Evolutionary conservation across 2,113 vertebrate species (phyloP), one percentile per base, ranked within the genome.

Genomic region (Ailuropoda melanoleuca): DNA sequence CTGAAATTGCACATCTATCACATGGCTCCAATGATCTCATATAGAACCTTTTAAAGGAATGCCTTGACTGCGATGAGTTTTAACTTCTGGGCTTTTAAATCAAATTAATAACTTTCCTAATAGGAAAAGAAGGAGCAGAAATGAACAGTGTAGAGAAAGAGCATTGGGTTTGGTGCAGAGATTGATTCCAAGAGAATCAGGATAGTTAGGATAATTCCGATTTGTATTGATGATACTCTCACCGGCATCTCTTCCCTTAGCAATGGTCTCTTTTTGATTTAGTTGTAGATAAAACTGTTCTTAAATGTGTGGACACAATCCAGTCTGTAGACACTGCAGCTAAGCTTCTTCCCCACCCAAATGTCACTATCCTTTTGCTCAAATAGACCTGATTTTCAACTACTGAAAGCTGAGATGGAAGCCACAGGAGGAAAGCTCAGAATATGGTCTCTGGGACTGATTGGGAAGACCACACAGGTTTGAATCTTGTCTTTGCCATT

Each of bases 81-180:
- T 75, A 87, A 84, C 78, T 80, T 66, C 90, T 85, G n/a, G 37
- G 55, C 31, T 81, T 97, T 78, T 53, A 66, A 88, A 95, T 96
- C 31, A 95, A 93, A 68, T 46, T 46, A 62, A 87, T 6, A 53
- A n/a, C 43, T 56, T 93, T 53, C 29, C 48, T 53, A 85, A 43
- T 4, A 37, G 60, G 0, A 95, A 13, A 78, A 43, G 14, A 77
- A 34, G 21, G 39, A 92, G 14, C 23, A 78, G 31, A 34, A 80
- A 4, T 77, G 15, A 68, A 17, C 6, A 39, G 62, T 3, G 3
- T 23, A 29, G n/a, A 46, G 3, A 9, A 84, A 77, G 56, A 82
- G 1, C 39, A 39, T 31, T 23, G 17, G 17, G 31, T 56, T 82
- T 34, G 18, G 12, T 24, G 29, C 21, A 87, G 68, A 55, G 4